These are phyloP conservation scores for Phalanger gymnotis DNA, from an alignment of 2,797 vertebrate genomes.

Conservation along the genomic window DNA sequence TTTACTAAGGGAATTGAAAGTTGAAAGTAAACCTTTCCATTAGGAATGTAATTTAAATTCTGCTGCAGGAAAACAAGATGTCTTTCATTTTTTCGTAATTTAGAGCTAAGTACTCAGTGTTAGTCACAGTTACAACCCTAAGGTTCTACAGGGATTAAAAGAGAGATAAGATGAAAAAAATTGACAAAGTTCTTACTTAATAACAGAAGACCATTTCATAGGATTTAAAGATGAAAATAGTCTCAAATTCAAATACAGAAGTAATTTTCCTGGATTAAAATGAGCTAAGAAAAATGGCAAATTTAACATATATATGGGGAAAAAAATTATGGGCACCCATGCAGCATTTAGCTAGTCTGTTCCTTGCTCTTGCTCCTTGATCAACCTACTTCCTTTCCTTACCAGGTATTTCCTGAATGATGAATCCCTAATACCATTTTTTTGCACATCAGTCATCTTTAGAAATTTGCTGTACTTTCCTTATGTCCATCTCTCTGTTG, in stretches of 20 bases:
- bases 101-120: constrained; percentile 51
- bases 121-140: constrained; percentile 43
- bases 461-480: not conserved
- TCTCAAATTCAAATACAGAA: constrained; percentile 23
- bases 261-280: constrained; percentile 22
- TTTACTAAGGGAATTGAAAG: constrained; percentile 47
- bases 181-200: not conserved
- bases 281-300: constrained; percentile 38
- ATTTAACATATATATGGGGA: constrained; percentile 6
- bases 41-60: constrained; percentile 70
- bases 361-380: not conserved
- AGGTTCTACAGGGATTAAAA: constrained; percentile 14
- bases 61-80: constrained; percentile 62
- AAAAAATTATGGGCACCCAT: not conserved
- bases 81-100: constrained; percentile 59
- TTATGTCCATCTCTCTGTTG: not conserved
- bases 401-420: not conserved
- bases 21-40: constrained; percentile 61
- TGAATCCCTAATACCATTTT: not conserved
- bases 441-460: not conserved
- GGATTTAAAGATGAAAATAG: constrained; percentile 33
- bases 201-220: not conserved
- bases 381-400: not conserved
- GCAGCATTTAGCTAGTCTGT: not conserved
- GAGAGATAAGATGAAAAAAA: constrained; percentile 7